Evolutionary conservation across 2,888 invertebrate genomes (phyloP).

Genomic region (Heliconius charithonia): DNA sequence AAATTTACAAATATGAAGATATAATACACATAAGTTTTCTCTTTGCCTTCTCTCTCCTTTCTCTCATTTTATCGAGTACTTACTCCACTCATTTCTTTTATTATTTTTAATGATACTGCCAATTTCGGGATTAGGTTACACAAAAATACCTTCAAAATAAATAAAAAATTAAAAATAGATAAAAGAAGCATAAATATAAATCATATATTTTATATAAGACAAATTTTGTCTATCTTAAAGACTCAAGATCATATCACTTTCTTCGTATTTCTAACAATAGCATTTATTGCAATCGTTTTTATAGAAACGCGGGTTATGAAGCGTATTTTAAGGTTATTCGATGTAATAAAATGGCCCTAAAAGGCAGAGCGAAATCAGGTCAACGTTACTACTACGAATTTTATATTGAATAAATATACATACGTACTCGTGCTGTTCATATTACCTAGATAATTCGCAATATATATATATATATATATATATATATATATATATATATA

Average conservation of each 20-base stretch:
- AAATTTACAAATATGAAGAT: no score
- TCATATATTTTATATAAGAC: neutral
- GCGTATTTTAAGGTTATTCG: constrained; percentile 28
- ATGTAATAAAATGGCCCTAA: constrained; percentile 24
- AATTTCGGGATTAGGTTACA: no score
- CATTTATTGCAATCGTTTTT: constrained; percentile 28
- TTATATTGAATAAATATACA: neutral
- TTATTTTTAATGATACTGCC: no score
- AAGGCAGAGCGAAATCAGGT: constrained; percentile 26
- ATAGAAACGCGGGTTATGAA: constrained; percentile 25
- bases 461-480: no score
- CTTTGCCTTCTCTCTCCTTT: no score
- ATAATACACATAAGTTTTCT: no score
- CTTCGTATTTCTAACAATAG: constrained; percentile 21
- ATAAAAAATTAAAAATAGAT: neutral
- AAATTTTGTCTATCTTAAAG: neutral
- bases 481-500: no score
- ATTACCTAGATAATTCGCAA: neutral
- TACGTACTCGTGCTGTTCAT: neutral
- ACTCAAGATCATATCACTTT: neutral
- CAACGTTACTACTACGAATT: constrained; percentile 20
- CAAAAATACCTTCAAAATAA: no score
- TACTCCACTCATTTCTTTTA: no score
- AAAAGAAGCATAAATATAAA: neutral
- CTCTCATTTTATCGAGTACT: no score